Evolutionary conservation across 2,888 invertebrate species (phyloP), one percentile per base, ranked within the genome.

Genomic region (Chymomyza caudatula): DNA sequence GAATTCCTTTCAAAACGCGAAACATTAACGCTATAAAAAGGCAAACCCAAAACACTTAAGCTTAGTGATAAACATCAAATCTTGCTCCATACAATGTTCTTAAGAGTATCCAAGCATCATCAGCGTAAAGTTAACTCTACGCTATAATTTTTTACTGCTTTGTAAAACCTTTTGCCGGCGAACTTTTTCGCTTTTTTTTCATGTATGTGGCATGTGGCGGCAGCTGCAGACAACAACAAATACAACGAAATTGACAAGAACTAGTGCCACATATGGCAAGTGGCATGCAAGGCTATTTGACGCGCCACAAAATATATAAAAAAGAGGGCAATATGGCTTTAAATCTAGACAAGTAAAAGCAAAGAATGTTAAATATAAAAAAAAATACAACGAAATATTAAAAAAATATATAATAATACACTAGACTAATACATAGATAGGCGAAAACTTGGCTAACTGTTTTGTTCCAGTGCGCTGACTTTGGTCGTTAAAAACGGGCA

Each of bases 381-480:
- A n/a, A 37, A 42, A 17, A 55, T 15, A 29, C 15, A 55, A 55
- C 19, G 23, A 13, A 37, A 6, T 37, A 55, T 55, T 19, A 55
- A 20, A 42, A 42, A 55, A 25, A 55, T 3, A 37, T 17, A 29
- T 13, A 13, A n/a, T n/a, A n/a, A n/a, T 22, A 23, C n/a, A 58
- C n/a, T 20, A 13, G 0, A 47, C 37, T 17, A 2, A 15, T 23
- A 22, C 13, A 6, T 44, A 23, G 1, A 51, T 13, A 23, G 5
- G 6, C 23, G 29, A 22, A 25, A 25, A 53, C 13, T 23, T 53
- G 13, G 53, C 53, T 53, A 53, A 53, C 53, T 53, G 53, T 53
- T 53, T 53, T 78, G 76, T 78, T 80, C 86, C 84, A 85, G 69
- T 81, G 80, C 73, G 84, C 73, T 80, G 80, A 73, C 67, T 77